phyloP scores from a whole-genome alignment of 2,113 vertebrate species.

The Onychostoma macrolepis region DNA sequence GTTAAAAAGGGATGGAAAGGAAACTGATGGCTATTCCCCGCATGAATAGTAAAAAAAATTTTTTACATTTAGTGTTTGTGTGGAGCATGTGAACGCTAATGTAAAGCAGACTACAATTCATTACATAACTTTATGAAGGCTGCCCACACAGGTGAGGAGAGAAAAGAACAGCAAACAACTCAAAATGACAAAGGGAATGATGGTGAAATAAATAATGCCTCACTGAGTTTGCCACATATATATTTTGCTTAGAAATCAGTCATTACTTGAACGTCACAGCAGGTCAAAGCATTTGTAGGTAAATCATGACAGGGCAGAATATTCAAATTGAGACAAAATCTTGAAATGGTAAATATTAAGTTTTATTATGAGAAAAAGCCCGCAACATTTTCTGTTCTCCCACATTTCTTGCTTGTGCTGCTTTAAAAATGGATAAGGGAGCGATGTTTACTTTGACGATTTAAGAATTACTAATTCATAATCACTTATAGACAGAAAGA shows the following conservation, averaged over 20 bases:
- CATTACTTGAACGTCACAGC: conserved; percentile 47
- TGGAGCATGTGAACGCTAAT: conserved; percentile 44
- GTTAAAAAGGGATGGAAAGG: not conserved
- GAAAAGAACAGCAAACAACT: conserved; percentile 22
- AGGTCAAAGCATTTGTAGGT: conserved; percentile 58
- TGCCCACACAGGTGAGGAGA: conserved; percentile 6
- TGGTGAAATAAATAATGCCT: not conserved
- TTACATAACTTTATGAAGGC: conserved; percentile 22
- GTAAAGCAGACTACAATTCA: conserved; percentile 15
- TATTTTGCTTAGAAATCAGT: conserved; percentile 62
- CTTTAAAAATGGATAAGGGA: not conserved
- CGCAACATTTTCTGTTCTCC: too few species aligned
- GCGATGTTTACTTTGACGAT: not conserved
- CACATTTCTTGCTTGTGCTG: not conserved
- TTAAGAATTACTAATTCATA: not conserved
- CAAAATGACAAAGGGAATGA: conserved; percentile 50
- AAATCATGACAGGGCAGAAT: not conserved
- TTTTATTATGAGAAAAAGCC: not conserved
- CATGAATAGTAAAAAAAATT: not conserved
- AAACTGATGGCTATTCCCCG: not conserved
- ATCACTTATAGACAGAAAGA: too few species aligned
- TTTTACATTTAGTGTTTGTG: conserved; percentile 22
- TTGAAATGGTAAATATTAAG: not conserved
- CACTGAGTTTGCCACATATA: not conserved
- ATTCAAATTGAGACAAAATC: too few species aligned